phyloP scores from a whole-genome alignment of 2,113 vertebrate genomes.

The Protomyctophum bolini region DNA sequence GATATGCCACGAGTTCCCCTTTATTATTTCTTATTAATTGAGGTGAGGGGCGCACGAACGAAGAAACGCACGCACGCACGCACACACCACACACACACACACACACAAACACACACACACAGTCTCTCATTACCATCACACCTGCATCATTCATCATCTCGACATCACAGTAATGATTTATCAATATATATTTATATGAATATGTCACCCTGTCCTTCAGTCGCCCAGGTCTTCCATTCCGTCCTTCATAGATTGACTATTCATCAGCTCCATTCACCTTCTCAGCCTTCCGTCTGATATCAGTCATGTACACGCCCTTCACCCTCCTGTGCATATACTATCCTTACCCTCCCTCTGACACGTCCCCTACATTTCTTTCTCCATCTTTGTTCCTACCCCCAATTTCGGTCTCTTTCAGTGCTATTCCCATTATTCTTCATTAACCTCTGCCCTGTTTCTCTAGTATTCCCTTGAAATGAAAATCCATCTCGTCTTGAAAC shows the following conservation, averaged over 20 bases:
- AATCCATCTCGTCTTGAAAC: too few species aligned
- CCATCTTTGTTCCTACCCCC: constrained; percentile 13
- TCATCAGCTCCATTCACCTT: neutral
- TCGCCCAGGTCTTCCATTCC: neutral
- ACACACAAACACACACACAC: neutral
- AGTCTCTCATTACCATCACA: neutral
- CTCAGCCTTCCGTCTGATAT: neutral
- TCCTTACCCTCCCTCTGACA: constrained; percentile 31
- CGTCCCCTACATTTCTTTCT: neutral
- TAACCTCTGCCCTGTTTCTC: neutral
- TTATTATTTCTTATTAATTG: too few species aligned
- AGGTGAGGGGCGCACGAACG: too few species aligned
- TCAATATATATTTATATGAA: constrained; percentile 3
- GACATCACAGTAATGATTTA: neutral
- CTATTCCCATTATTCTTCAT: constrained; percentile 17
- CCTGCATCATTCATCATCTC: too few species aligned
- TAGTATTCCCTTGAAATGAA: neutral
- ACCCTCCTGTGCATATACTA: constrained; percentile 16
- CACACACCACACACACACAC: neutral
- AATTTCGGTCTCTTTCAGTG: neutral
- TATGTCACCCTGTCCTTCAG: neutral
- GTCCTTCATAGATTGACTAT: neutral
- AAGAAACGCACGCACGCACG: neutral
- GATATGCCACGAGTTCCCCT: too few species aligned
- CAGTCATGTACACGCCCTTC: constrained; percentile 38